These are phyloP conservation scores for Rhinoraja longicauda DNA, from an alignment of 2,797 vertebrate genomes.

Conservation along the genomic window DNA sequence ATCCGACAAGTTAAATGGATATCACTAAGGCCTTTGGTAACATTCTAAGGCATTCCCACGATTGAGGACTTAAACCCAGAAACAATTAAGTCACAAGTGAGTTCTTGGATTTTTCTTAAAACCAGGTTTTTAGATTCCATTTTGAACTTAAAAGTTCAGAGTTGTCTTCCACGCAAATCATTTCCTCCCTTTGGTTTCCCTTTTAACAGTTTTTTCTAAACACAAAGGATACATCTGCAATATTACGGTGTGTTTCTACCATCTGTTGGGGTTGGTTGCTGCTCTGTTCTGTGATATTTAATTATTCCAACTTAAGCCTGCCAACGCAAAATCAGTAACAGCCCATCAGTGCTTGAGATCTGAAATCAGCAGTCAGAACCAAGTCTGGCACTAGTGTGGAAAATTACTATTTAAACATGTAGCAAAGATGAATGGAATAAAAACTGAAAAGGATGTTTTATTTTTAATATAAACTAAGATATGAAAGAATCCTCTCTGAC, in stretches of 20 bases:
- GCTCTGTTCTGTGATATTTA: not conserved
- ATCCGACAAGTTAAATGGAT: slow-evolving; percentile 24
- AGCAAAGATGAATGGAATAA: not conserved
- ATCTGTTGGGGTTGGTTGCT: not conserved
- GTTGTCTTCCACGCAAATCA: not conserved
- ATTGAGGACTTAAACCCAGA: not conserved
- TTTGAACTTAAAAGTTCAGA: not conserved
- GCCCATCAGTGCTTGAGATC: not conserved
- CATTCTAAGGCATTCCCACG: not conserved
- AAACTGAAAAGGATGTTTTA: not conserved
- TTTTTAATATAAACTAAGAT: not conserved
- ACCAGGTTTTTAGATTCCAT: not conserved
- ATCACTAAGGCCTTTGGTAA: not conserved
- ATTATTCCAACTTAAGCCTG: not conserved
- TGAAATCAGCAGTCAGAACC: not conserved
- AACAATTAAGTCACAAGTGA: not conserved
- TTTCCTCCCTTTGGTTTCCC: not conserved
- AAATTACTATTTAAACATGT: not conserved
- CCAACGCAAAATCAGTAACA: not conserved
- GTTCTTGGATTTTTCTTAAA: not conserved
- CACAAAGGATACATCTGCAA: slow-evolving; percentile 4
- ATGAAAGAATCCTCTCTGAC: not conserved
- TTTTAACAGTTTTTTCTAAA: not conserved
- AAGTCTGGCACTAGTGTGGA: not conserved
- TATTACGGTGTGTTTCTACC: not conserved